Conservation (phyloP, 1,140 invertebrate species). For the Sipha flava region DNA sequence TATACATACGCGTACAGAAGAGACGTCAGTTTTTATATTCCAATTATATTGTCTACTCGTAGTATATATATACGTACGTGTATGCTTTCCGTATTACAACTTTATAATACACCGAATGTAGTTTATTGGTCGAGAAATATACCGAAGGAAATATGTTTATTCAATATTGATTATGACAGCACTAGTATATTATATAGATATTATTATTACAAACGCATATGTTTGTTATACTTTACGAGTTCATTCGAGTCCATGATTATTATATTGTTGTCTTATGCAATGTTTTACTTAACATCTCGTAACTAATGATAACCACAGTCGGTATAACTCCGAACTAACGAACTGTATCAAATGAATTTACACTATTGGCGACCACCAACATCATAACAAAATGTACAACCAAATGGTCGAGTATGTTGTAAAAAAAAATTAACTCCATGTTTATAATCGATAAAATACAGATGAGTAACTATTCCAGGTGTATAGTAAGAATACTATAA, state of each 20-base stretch:
- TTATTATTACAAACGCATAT: not conserved
- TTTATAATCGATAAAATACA: too few species aligned
- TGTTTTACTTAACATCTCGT: not conserved
- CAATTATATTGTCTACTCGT: not conserved
- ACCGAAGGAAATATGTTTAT: not conserved
- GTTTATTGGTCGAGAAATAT: not conserved
- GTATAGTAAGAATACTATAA: too few species aligned
- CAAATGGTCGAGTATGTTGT: not conserved
- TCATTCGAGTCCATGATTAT: not conserved
- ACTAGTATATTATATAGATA: not conserved
- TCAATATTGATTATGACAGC: not conserved
- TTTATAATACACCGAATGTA: not conserved
- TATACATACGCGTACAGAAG: not conserved
- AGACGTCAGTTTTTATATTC: not conserved
- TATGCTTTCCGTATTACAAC: not conserved
- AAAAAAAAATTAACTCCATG: too few species aligned
- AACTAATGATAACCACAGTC: not conserved
- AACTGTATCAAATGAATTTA: not conserved
- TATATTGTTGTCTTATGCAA: not conserved
- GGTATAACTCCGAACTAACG: not conserved
- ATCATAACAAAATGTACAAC: not conserved
- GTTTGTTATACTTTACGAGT: not conserved
- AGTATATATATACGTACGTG: too few species aligned
- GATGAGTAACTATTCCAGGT: too few species aligned
- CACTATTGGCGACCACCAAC: not conserved